phyloP scores from a whole-genome alignment of 2,113 vertebrate species.

The Bubo blakistoni region DNA sequence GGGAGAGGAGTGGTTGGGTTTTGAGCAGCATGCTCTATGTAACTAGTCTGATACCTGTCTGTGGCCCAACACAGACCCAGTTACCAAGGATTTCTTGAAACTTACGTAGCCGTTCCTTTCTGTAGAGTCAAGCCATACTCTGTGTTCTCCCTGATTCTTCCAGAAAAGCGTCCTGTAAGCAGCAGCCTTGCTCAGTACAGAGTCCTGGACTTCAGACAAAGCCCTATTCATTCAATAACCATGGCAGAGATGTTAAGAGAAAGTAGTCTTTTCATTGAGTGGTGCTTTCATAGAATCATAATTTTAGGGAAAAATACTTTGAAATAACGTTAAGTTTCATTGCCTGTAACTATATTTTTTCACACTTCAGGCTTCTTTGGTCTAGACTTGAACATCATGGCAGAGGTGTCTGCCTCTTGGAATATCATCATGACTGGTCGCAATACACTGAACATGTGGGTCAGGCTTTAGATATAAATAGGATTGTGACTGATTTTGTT shows the following conservation, averaged over 20 bases:
- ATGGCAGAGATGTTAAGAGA: not conserved
- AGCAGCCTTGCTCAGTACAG: not conserved
- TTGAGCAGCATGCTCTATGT: not conserved
- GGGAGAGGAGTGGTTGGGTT: not conserved
- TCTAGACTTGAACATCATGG: not conserved
- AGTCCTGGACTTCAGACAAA: slow-evolving; percentile 4
- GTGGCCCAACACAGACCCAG: not conserved
- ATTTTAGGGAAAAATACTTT: not conserved
- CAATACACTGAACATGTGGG: fast-evolving
- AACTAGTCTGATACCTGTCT: not conserved
- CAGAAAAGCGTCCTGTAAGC: not conserved
- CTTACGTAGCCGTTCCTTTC: not conserved
- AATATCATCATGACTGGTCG: not conserved
- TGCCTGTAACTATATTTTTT: not conserved
- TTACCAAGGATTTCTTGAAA: not conserved
- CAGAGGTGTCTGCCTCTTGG: not conserved
- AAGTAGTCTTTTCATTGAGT: not conserved
- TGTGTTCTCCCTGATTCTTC: not conserved
- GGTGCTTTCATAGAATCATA: not conserved
- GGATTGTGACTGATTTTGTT: not conserved
- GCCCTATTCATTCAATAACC: not conserved
- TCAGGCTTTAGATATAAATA: not conserved
- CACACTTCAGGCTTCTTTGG: not conserved
- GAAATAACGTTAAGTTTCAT: not conserved
- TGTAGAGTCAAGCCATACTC: not conserved